Percentiles rank a stretch among this genome's conserved stretches.
Evolutionary conservation across 2,113 vertebrate species (phyloP).

Genomic region (Lepus timidus): DNA sequence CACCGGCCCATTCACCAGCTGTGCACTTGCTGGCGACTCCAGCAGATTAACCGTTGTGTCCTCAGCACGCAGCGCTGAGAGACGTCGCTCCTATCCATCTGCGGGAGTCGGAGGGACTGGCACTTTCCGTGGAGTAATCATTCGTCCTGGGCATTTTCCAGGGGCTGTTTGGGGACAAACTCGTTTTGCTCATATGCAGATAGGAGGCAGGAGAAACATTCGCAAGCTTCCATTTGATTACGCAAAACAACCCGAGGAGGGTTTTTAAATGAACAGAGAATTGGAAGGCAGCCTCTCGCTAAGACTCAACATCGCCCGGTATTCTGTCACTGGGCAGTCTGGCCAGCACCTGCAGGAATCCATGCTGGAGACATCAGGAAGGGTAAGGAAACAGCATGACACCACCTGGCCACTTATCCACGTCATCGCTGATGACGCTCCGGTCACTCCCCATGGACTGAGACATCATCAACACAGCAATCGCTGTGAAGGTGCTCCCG

Average conservation of each 20-base stretch:
- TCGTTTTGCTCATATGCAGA: constrained; percentile 18
- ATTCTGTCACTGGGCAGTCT: neutral
- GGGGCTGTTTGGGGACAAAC: constrained; percentile 52
- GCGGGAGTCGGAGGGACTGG: neutral
- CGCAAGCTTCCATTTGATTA: constrained; percentile 46
- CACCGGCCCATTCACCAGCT: neutral
- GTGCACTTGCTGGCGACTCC: neutral
- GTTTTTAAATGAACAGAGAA: constrained; percentile 50
- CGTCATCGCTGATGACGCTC: neutral
- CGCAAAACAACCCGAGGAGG: constrained; percentile 55
- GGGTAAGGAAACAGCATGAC: neutral
- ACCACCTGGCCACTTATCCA: neutral
- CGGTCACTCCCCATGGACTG: neutral
- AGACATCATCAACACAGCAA: neutral
- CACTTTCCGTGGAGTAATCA: constrained; percentile 9
- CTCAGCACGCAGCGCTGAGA: neutral
- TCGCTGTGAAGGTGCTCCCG: neutral
- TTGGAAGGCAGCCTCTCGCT: neutral
- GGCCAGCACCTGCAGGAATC: neutral
- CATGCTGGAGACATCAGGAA: neutral
- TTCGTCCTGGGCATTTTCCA: constrained; percentile 58
- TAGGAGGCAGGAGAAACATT: constrained; percentile 50
- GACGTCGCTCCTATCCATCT: neutral
- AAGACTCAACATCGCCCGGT: neutral
- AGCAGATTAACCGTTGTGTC: neutral